Evolutionary conservation across 2,113 vertebrate species (phyloP), one percentile per base, ranked within the genome.

Genomic region (Sinosuthora webbiana): DNA sequence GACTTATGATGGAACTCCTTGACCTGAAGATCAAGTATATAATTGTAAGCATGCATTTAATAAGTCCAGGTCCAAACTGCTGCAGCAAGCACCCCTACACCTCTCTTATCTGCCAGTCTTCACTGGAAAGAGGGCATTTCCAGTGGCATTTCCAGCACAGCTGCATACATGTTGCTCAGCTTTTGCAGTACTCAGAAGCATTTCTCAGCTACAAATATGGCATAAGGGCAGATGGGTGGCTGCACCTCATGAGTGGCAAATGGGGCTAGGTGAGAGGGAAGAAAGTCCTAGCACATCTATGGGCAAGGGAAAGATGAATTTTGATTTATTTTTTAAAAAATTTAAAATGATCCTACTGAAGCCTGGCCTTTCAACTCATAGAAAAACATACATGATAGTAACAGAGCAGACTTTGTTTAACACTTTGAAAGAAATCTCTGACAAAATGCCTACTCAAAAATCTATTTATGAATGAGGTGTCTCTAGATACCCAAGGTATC

Each of bases 91-190:
- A 56, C 9, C 5, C 63, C 2, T 27, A 35, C 16, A 69, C 6
- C 27, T 52, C 28, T 63, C 41, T 60, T 31, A 52, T 42, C 35
- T 78, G 19, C 39, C 39, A 68, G 15, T 10, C 10, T 56, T 56
- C 35, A 45, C 50, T 52, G 52, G 56, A 35, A 68, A 62, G 27
- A 1, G 8, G 13, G 19, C 15, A 28, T 62, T 87, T 68, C n/a
- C 35, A 81, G 77, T 6, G 5, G 17, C 16, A 27, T 53, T 90
- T 67, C 55, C 47, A 82, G 60, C 39, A 33, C 6, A 7, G 35
- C 11, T 12, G 0, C 12, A 13, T 21, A 30, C 9, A 16, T 1
- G 1, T 39, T 17, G 17, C 45, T 70, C 37, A 45, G 41, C 13
- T 79, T 53, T 24, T 42, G 41, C 42, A 73, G 73, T 4, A 45